Base-by-base conservation (phyloP, 2,797 vertebrate genomes). In the Hoplostethus atlanticus region DNA sequence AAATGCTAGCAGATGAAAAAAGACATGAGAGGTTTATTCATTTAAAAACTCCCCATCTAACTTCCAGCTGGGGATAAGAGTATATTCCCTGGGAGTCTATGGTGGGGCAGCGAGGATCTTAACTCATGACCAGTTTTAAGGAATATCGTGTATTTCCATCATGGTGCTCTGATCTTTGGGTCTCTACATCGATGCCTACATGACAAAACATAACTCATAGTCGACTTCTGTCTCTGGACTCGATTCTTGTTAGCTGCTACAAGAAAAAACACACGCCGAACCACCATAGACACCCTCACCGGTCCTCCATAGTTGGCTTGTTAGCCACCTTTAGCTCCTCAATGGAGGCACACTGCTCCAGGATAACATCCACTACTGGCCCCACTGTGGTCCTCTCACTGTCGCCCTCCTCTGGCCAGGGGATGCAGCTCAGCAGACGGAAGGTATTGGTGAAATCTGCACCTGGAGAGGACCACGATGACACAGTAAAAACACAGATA, bases 401-500 rank as follows among this genome's bases (percentile, higher is more conserved):
- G 54, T 87, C 79, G 1, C 60, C 72, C 16, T 84, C 85, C 4
- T 79, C 81, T 53, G 91, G 89, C 80, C 87, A 87, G 0, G 92
- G 92, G 72, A 95, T 93, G 2, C 74, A 74, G 72, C 94, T 95
- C 84, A 98, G 91, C 80, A 94, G 79, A 34, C 63, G 86, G 86
- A 98, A 97, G 44, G 92, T 94, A 83, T 97, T 97, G 3, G 96
- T 97, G 83, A 97, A 97, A 83, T 98, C 97, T 3, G 95, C 94
- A 56, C 95, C 96, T 97, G 75, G 25, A 76, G 25, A 58, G 46
- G 17, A 17, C 5, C 15, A 25, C 60, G 8, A 10, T 10, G 38
- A 40, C 2, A 36, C 8, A 63, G 6, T 36, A 5, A 64, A 44
- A 21, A 3, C 36, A 40, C 38, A 40, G 38, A 40, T 40, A 40